Conservation (phyloP, 2,797 vertebrate species). For the Onychomys arenicola region DNA sequence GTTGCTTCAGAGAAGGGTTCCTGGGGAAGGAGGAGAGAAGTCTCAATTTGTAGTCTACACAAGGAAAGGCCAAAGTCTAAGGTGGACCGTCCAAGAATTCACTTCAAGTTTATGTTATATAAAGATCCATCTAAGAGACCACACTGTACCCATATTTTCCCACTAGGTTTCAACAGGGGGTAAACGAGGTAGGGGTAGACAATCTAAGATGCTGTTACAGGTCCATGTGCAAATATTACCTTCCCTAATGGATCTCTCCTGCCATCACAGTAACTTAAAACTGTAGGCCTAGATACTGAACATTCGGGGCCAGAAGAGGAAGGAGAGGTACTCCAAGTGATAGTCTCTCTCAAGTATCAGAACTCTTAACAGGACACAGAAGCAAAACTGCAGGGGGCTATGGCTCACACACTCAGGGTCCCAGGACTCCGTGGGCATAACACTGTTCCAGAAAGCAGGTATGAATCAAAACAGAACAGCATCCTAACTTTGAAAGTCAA, state of each 20-base stretch:
- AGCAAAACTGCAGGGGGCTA: conserved; percentile 7
- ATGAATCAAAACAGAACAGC: conserved; percentile 30
- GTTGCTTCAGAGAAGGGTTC: conserved; percentile 96
- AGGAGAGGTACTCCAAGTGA: background rate
- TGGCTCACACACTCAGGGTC: background rate
- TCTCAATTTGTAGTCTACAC: conserved; percentile 64
- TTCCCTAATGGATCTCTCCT: background rate
- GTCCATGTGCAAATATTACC: background rate
- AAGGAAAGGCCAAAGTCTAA: conserved; percentile 42
- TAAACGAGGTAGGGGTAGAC: background rate
- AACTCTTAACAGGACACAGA: conserved; percentile 8
- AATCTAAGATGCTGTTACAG: background rate
- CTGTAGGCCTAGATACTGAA: background rate
- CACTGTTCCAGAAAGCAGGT: background rate
- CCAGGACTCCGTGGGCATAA: background rate
- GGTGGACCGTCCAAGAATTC: background rate
- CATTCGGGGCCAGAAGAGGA: background rate
- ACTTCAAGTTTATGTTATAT: background rate
- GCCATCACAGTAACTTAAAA: background rate
- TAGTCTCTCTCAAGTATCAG: background rate
- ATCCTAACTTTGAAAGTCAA: background rate
- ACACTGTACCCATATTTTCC: background rate
- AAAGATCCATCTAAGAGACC: background rate
- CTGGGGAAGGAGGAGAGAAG: conserved; percentile 83
- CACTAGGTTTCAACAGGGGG: background rate